These are phyloP conservation scores for Trichogramma evanescens DNA, from an alignment of 2,888 invertebrate species.

Conservation along the genomic window DNA sequence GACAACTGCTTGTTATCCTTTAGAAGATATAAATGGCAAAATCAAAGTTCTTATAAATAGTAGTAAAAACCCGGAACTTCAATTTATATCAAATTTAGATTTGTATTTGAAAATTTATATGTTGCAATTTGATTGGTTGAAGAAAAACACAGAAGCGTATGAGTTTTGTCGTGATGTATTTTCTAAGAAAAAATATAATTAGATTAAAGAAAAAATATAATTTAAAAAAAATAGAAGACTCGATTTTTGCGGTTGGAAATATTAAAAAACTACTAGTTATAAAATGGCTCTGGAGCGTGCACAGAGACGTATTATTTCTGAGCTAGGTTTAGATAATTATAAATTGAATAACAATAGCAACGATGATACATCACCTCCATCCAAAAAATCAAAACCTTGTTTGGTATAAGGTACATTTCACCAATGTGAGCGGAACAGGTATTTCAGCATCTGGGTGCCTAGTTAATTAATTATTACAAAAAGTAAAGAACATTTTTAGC, in stretches of 20 bases:
- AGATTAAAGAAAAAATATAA: not conserved
- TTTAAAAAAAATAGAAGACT: not conserved
- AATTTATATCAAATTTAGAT: slow-evolving; percentile 10
- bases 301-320: too few relatives aligned
- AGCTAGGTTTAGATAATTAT: too few relatives aligned
- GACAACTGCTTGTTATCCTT: slow-evolving; percentile 12
- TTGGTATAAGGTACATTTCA: not conserved
- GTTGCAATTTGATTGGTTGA: not conserved
- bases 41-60: slow-evolving; percentile 8
- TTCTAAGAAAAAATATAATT: not conserved
- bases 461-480: slow-evolving; percentile 4
- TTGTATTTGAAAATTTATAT: not conserved
- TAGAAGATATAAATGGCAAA: slow-evolving; percentile 15
- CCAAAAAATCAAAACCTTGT: too few relatives aligned
- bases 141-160: not conserved
- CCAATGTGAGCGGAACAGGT: not conserved
- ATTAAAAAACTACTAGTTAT: not conserved
- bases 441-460: not conserved
- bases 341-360: too few relatives aligned
- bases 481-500: not conserved
- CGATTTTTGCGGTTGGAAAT: not conserved
- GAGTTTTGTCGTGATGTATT: not conserved
- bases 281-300: too few relatives aligned
- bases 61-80: slow-evolving; percentile 9
- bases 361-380: too few relatives aligned